phyloP scores from a whole-genome alignment of 2,113 vertebrate species.

The Larimichthys polyactis region DNA sequence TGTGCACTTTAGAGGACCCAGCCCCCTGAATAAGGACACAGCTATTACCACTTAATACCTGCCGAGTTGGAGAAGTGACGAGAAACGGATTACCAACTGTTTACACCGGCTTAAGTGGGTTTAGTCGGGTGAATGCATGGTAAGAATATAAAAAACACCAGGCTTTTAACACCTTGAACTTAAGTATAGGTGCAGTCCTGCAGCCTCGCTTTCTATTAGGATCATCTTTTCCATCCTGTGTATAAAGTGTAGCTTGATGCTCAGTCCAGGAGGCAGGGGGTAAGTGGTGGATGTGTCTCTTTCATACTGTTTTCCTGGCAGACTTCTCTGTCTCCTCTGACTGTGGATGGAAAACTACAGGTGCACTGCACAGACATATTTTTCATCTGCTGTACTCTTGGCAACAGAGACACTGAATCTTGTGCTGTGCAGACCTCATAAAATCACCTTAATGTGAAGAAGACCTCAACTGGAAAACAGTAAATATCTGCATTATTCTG shows the following conservation, averaged over 20 bases:
- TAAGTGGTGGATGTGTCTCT: slow-evolving; percentile 4
- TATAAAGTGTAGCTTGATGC: not conserved
- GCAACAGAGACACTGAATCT: slow-evolving; percentile 22
- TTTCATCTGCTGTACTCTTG: slow-evolving; percentile 20
- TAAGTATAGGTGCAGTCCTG: not conserved
- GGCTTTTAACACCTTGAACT: slow-evolving; percentile 17
- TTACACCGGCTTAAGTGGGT: not conserved
- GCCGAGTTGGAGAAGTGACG: not conserved
- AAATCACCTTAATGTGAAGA: slow-evolving; percentile 24
- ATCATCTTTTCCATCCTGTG: not conserved
- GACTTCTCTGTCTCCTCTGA: slow-evolving; percentile 21
- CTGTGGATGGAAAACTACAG: slow-evolving; percentile 35
- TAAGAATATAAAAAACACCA: not conserved
- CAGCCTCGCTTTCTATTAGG: not conserved
- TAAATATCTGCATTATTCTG: slow-evolving; percentile 2
- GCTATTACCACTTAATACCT: slow-evolving; percentile 18
- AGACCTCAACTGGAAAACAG: not conserved
- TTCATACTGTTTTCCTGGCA: slow-evolving; percentile 43
- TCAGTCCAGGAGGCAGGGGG: slow-evolving; percentile 12
- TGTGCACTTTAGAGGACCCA: slow-evolving; percentile 1
- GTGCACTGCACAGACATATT: not conserved
- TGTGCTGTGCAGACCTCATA: not conserved
- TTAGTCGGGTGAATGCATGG: not conserved
- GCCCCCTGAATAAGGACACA: slow-evolving; percentile 2
- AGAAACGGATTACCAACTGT: slow-evolving; percentile 19